A percentile compares a stretch with the other conserved stretches of the same genome.
These are phyloP conservation scores for Synodontis membranacea DNA, from an alignment of 2,113 vertebrate species.

Conservation along the genomic window DNA sequence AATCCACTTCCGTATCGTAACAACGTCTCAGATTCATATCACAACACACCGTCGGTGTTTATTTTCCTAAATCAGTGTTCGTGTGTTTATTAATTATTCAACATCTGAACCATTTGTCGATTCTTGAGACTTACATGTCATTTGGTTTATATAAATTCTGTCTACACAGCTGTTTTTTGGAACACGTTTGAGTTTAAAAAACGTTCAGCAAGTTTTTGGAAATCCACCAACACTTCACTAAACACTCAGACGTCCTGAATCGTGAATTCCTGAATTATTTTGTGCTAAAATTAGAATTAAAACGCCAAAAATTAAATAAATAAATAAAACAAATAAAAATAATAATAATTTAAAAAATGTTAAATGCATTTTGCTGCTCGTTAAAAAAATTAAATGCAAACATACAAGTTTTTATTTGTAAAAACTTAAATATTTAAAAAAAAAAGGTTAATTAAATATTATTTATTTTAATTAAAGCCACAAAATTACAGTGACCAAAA, in stretches of 20 bases:
- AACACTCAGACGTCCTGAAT: background rate
- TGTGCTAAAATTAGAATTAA: too few relatives aligned
- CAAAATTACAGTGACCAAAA: background rate
- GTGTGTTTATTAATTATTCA: background rate
- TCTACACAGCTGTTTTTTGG: background rate
- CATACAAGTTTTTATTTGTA: too few relatives aligned
- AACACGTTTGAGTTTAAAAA: background rate
- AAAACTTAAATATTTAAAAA: too few relatives aligned
- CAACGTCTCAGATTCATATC: background rate
- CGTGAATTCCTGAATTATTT: background rate
- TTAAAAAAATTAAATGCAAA: background rate
- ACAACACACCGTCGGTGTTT: background rate
- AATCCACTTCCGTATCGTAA: background rate
- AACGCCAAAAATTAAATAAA: too few relatives aligned
- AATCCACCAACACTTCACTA: background rate
- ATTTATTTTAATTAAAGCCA: background rate
- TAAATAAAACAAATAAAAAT: too few relatives aligned
- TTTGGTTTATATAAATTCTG: background rate
- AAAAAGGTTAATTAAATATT: too few relatives aligned
- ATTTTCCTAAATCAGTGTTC: background rate
- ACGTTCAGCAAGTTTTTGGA: background rate
- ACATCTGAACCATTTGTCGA: background rate
- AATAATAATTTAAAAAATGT: background rate
- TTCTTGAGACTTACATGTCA: background rate
- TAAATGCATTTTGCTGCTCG: background rate